Base-by-base conservation (phyloP, 2,113 vertebrate species). In the Myotis lucifugus region DNA sequence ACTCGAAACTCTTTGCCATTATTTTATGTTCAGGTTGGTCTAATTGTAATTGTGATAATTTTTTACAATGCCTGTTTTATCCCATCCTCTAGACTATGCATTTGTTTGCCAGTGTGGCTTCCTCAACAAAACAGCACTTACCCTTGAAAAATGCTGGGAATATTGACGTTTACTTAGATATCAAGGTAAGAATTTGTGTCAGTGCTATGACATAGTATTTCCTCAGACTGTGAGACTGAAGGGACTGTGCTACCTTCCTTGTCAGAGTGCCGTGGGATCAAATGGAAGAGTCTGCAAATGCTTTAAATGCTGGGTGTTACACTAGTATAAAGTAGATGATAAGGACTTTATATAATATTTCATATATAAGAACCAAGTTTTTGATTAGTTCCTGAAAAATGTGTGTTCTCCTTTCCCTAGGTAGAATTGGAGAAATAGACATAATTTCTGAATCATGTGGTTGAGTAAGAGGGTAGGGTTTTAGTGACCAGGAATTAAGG, bases 91-190 rank as follows among this genome's bases (percentile, higher is more conserved):
- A 99, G 99, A 99, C 98, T 54, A 97, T 99, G 37, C 96, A 95
- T 96, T 98, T 99, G 67, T 98, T 96, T 87, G 90, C 99, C 81
- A 95, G 76, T 52, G 92, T 98, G 97, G 98, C 98, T 97, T 99
- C 98, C 95, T 98, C 98, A 90, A 95, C 97, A 91, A 98, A 98
- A 90, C 99, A 99, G 95, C 98, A 97, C 7, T 98, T 99, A 92
- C 99, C 99, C 1, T 98, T 99, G 97, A 99, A 99, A 98, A 99
- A 99, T 98, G 99, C 99, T 95, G 99, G 99, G 84, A 99, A 99
- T 98, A 99, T 99, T 95, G 97, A 98, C 19, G 99, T 99, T 79
- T 96, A 98, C 96, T 98, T 99, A 90, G 99, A 99, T 97, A 94
- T 99, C 64, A 99, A 98, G 99, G 99, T 99, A 98, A 88, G 98